Evolutionary conservation across 2,113 vertebrate genomes (phyloP), one percentile per base, ranked within the genome.

Genomic region (Gobius niger): DNA sequence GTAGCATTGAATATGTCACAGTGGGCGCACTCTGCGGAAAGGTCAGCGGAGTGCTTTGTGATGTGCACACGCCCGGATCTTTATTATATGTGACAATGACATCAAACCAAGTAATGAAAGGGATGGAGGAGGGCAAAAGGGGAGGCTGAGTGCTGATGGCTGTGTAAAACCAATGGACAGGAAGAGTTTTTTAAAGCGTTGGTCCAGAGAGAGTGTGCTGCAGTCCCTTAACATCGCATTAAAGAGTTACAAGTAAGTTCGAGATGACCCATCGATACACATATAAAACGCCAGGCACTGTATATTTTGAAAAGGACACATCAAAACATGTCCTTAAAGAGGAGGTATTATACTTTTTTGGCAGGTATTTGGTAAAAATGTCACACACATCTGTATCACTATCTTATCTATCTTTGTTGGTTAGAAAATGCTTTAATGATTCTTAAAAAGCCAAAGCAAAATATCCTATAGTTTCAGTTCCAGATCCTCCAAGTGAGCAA

Each of bases 11-110:
- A 79, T 80, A 47, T 72, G 76, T 71, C 78, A 76, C 73, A 74
- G 41, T 7, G 34, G 5, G 40, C 67, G 34, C 50, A 70, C 71
- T 77, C 74, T 60, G 60, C 59, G 69, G 60, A 85, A 88, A 88
- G 77, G 84, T 83, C 83, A 84, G 0, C 0, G 1, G 70, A 75
- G 68, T 65, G 42, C 54, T 16, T 16, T 47, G 64, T 59, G 72
- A 81, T 72, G 72, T 63, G 70, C 68, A 67, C 56, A 62, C 42
- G 82, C 73, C 64, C 75, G 64, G 79, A 85, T 72, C 64, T 79
- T 85, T 67, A 80, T 81, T 61, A 44, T 64, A 68, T 78, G 62
- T 54, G 77, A 81, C 76, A 77, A 69, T 68, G 69, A 68, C 77
- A 82, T 76, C 19, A 60, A 66, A 24, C 41, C 63, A 64, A 68